Evolutionary conservation across 2,888 invertebrate species (phyloP), one percentile per base, ranked within the genome.

Genomic region (Drosophila ezoana): DNA sequence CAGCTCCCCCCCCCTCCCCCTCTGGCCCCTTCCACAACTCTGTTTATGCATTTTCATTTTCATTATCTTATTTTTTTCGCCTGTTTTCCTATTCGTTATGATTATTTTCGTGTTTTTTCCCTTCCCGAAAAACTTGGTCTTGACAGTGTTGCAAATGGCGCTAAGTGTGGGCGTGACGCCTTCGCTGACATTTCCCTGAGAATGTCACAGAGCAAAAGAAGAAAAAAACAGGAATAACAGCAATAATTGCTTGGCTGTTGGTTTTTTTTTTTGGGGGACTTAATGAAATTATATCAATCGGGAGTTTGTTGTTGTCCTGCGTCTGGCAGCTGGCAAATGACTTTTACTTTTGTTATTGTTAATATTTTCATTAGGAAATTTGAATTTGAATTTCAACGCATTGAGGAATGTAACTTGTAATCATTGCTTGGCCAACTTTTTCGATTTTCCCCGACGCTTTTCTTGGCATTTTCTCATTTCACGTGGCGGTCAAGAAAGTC

Each of bases 241-340:
- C 44, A 75, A 80, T 73, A 78, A 78, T 79, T 76, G 69, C 67
- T 58, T 18, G 5, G 37, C n/a, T 23, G 40, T 43, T 28, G 44
- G 14, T 52, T 38, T 44, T 33, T 41, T 62, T 58, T 23, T 45
- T 48, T 28, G 40, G 41, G 20, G n/a, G 56, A 11, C 63, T 57
- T 86, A 85, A 87, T 87, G 81, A 86, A 87, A 86, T 86, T 86
- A 86, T 86, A 83, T 85, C 79, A 85, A 84, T 85, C 75, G 80
- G 67, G 51, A 65, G 79, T 71, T 18, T 47, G 28, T 61, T 58
- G 52, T 59, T 48, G 43, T 37, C 16, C 38, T 80, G 69, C 63
- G 48, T 48, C 54, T 84, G 87, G 75, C 85, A 87, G 79, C 77
- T 76, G 86, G 79, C 40, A 87, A 86, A 85, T 86, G 79, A 79